Evolutionary conservation across 2,888 invertebrate species (phyloP).

Genomic region (Torymus tubicola): DNA sequence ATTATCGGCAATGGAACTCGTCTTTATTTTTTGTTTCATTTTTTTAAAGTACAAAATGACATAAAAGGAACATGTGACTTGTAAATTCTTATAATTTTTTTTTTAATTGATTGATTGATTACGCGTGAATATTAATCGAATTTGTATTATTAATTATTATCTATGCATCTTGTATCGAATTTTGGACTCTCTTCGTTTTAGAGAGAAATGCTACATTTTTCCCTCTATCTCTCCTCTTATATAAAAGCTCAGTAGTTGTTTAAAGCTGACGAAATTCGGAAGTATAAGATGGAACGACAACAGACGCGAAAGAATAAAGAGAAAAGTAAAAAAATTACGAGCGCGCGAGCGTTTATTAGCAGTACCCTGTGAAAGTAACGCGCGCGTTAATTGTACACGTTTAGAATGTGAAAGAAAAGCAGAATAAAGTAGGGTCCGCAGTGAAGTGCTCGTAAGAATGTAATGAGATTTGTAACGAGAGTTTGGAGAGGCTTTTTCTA

Average conservation of each 20-base stretch:
- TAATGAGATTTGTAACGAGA: slow-evolving; percentile 64
- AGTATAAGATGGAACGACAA: slow-evolving; percentile 53
- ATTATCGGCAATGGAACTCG: slow-evolving; percentile 51
- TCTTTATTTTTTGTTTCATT: slow-evolving; percentile 44
- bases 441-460: slow-evolving; percentile 67
- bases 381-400: slow-evolving; percentile 62
- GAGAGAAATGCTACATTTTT: slow-evolving; percentile 51
- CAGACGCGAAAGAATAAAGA: too few relatives aligned
- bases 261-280: slow-evolving; percentile 63
- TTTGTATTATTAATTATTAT: slow-evolving; percentile 36
- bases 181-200: slow-evolving; percentile 50
- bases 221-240: slow-evolving; percentile 57
- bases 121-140: slow-evolving; percentile 36
- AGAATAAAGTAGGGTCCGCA: slow-evolving; percentile 60
- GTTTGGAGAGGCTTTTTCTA: slow-evolving; percentile 43
- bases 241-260: slow-evolving; percentile 60
- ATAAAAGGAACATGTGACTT: slow-evolving; percentile 34
- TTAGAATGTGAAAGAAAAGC: slow-evolving; percentile 32
- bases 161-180: slow-evolving; percentile 72
- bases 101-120: slow-evolving; percentile 31
- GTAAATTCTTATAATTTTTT: slow-evolving; percentile 29
- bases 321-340: slow-evolving; percentile 47
- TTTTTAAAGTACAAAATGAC: slow-evolving; percentile 54
- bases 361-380: slow-evolving; percentile 65
- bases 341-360: slow-evolving; percentile 65